A percentile compares a stretch with the other conserved stretches of the same genome.
Evolutionary conservation across 2,797 vertebrate genomes (phyloP).

Genomic region (Tangara arthus): DNA sequence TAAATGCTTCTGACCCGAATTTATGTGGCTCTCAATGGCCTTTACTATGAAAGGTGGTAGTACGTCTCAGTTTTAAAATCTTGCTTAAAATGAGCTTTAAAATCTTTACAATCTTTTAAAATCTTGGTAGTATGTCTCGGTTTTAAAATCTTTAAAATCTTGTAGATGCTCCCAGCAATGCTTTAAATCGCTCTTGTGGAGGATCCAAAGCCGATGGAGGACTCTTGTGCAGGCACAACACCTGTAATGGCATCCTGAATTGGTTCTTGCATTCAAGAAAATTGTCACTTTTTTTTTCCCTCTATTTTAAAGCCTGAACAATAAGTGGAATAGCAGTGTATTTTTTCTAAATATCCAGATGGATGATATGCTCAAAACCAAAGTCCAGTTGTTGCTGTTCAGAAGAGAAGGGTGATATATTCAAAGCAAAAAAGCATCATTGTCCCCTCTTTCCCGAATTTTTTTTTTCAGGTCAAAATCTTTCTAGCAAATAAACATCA

Average conservation of each 20-base stretch:
- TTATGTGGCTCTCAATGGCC: background rate
- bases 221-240: background rate
- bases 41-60: background rate
- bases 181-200: background rate
- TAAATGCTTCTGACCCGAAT: background rate
- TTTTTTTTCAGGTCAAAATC: background rate
- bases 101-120: too few species aligned
- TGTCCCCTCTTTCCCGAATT: background rate
- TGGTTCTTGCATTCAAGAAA: background rate
- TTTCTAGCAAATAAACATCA: background rate
- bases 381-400: background rate
- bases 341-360: background rate
- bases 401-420: background rate
- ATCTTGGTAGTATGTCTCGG: too few species aligned
- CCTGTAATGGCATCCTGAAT: accelerated
- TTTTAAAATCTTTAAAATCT: too few species aligned
- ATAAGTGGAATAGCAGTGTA: background rate
- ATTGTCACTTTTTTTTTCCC: accelerated
- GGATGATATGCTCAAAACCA: background rate
- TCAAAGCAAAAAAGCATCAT: background rate
- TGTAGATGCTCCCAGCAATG: background rate
- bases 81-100: background rate
- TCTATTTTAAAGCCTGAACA: background rate
- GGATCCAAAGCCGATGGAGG: background rate
- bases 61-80: background rate